Evolutionary conservation across 2,797 vertebrate species (phyloP).

Genomic region (Enteromius trimaculatus): DNA sequence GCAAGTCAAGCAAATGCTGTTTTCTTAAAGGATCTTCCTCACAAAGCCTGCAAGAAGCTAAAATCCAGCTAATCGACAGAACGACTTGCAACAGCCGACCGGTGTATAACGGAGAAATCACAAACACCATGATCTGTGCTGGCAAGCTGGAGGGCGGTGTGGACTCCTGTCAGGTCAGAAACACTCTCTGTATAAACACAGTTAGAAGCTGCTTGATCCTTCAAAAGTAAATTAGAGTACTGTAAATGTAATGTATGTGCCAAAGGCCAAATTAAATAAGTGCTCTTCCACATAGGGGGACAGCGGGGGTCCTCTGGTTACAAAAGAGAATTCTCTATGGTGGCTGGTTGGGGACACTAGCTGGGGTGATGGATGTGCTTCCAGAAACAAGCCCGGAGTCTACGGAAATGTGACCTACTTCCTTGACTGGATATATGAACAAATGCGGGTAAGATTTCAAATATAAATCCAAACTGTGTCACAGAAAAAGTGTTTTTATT

Average conservation of each 20-base stretch:
- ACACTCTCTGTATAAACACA: constrained; percentile 3
- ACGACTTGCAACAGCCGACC: constrained; percentile 73
- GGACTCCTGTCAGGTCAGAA: constrained; percentile 90
- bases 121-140: constrained; percentile 88
- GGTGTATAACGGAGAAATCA: constrained; percentile 77
- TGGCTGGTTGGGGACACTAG: constrained; percentile 93
- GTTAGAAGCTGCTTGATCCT: neutral
- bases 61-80: constrained; percentile 79
- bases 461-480: neutral
- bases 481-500: neutral
- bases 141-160: constrained; percentile 81
- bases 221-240: neutral
- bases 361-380: constrained; percentile 89
- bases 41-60: constrained; percentile 67
- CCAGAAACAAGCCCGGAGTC: constrained; percentile 82
- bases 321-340: constrained; percentile 76
- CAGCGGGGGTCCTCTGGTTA: constrained; percentile 92
- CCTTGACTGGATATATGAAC: constrained; percentile 83
- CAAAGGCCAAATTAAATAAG: constrained; percentile 21
- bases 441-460: constrained; percentile 81
- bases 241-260: constrained; percentile 12
- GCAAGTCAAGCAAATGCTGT: neutral
- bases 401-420: constrained; percentile 87
- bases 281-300: constrained; percentile 82
- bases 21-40: constrained; percentile 65